A percentile compares a stretch with the other conserved stretches of the same genome.
Conservation (phyloP, 2,888 invertebrate genomes). For the Acanthoscelides obtectus region DNA sequence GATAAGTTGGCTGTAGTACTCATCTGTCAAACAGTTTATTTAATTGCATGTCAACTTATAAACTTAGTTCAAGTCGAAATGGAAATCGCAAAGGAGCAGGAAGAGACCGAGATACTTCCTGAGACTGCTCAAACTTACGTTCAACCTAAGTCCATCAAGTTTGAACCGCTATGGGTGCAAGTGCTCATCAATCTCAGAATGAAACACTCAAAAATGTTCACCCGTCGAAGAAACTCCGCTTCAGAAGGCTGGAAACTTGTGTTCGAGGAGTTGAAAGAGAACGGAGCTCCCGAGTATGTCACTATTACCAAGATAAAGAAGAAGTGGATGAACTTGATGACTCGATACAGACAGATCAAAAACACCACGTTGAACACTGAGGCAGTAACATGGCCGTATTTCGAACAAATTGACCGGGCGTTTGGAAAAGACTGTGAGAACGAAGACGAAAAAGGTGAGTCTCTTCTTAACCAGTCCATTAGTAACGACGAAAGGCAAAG, state of each 20-base stretch:
- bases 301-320: slow-evolving; percentile 33
- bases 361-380: slow-evolving; percentile 24
- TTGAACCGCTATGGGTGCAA: slow-evolving; percentile 33
- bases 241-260: slow-evolving; percentile 32
- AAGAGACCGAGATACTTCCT: neutral
- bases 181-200: slow-evolving; percentile 33
- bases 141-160: slow-evolving; percentile 11
- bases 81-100: neutral
- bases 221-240: slow-evolving; percentile 30
- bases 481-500: slow-evolving; percentile 26
- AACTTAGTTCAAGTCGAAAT: neutral
- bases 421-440: slow-evolving; percentile 21
- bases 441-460: slow-evolving; percentile 19
- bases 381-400: slow-evolving; percentile 31
- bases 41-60: neutral
- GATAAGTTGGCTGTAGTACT: neutral
- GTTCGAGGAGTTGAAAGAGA: slow-evolving; percentile 27
- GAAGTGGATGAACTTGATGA: slow-evolving; percentile 36
- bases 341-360: slow-evolving; percentile 33
- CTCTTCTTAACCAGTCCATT: slow-evolving; percentile 18
- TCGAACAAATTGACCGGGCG: slow-evolving; percentile 31
- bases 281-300: slow-evolving; percentile 30
- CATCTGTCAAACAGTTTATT: neutral
- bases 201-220: slow-evolving; percentile 32
- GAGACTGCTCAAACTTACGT: neutral